phyloP scores from a whole-genome alignment of 2,888 invertebrate genomes.

The Acanthosepion lycidas region DNA sequence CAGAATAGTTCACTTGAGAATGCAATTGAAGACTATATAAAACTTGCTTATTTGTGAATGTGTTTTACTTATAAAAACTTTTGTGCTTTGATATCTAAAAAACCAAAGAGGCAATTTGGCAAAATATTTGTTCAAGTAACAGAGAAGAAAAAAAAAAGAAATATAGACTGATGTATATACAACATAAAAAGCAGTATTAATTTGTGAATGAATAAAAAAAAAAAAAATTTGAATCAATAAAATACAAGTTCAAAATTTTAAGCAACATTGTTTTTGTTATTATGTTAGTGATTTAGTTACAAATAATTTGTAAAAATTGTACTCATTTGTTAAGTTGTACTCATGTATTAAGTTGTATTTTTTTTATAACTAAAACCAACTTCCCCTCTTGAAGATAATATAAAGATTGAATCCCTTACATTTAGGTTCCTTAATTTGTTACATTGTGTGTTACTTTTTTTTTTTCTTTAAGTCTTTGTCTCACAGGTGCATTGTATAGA shows the following conservation, averaged over 20 bases:
- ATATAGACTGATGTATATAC: not conserved
- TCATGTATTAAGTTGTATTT: too few species aligned
- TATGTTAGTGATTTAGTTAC: not conserved
- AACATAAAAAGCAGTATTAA: not conserved
- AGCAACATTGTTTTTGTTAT: not conserved
- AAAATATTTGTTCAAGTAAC: not conserved
- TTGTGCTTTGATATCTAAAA: not conserved
- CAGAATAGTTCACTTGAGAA: conserved; percentile 5
- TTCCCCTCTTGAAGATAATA: too few species aligned
- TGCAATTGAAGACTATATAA: not conserved
- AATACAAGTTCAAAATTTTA: not conserved
- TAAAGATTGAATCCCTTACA: too few species aligned
- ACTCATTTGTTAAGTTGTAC: too few species aligned
- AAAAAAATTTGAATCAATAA: not conserved
- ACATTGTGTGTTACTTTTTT: too few species aligned
- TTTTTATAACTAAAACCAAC: too few species aligned
- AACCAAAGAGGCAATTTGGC: not conserved
- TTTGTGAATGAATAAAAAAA: not conserved
- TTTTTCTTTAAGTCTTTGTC: too few species aligned
- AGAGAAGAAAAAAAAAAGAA: not conserved
- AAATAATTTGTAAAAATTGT: too few species aligned
- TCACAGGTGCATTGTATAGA: too few species aligned
- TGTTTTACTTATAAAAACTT: not conserved
- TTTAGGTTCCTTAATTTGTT: too few species aligned
- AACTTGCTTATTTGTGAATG: not conserved